A percentile compares a stretch with the other conserved stretches of the same genome.
phyloP scores from a whole-genome alignment of 2,888 invertebrate species.

The Carcina quercana region DNA sequence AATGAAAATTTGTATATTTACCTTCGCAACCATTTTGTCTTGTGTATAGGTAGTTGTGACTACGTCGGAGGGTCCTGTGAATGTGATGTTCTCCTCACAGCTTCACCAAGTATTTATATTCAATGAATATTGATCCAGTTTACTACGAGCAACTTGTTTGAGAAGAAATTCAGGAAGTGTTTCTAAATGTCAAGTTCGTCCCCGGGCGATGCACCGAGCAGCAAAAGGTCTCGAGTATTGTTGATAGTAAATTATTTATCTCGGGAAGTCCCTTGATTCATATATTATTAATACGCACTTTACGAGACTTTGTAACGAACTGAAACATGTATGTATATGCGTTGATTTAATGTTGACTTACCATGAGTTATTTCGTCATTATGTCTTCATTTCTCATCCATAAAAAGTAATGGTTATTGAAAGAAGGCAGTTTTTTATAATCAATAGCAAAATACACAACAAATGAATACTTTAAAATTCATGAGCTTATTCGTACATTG shows the following conservation, averaged over 20 bases:
- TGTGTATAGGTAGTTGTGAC: constrained; percentile 36
- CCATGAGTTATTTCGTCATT: no score
- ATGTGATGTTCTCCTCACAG: constrained; percentile 37
- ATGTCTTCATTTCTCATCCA: no score
- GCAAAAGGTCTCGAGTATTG: constrained; percentile 26
- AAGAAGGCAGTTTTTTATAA: no score
- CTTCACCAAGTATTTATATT: constrained; percentile 42
- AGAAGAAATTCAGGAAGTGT: constrained; percentile 57
- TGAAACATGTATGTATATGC: no score
- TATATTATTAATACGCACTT: no score
- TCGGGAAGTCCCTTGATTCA: no score
- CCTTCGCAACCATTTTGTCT: constrained; percentile 60
- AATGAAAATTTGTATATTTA: constrained; percentile 24
- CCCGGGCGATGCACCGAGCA: constrained; percentile 41
- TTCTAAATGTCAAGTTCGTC: constrained; percentile 61
- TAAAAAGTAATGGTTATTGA: no score
- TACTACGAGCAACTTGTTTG: constrained; percentile 31
- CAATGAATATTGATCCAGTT: constrained; percentile 38
- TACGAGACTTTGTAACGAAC: no score
- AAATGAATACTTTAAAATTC: no score
- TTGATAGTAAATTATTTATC: not conserved
- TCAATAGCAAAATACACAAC: no score
- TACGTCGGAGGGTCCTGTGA: constrained; percentile 39
- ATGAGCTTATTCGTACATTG: no score
- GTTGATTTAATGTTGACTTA: no score